Evolutionary conservation across 2,797 vertebrate species (phyloP).

Genomic region (Centroberyx gerrardi): DNA sequence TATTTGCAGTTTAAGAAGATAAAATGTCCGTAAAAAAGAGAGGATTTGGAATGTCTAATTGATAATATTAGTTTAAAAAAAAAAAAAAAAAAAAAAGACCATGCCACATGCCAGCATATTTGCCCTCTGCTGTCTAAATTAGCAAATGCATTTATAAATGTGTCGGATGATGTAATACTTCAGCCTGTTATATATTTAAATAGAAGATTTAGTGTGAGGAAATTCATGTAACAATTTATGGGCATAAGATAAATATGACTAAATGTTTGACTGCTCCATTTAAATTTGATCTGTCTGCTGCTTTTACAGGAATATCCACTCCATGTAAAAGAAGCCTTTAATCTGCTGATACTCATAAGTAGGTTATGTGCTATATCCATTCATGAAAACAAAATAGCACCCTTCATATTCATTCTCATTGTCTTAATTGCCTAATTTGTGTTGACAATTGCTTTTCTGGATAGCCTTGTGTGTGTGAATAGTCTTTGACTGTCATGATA

Average conservation of each 20-base stretch:
- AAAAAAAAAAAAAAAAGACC: too few species aligned
- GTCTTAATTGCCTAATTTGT: constrained; percentile 13
- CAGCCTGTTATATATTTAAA: not conserved
- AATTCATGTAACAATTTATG: not conserved
- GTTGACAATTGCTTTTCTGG: constrained; percentile 12
- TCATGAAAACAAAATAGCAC: not conserved
- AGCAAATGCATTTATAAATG: constrained; percentile 12
- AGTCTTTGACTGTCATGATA: not conserved
- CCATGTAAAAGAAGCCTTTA: constrained; percentile 2
- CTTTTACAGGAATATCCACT: constrained; percentile 1
- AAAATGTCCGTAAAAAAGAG: not conserved
- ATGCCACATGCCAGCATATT: not conserved
- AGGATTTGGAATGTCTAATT: not conserved
- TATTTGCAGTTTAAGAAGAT: not conserved
- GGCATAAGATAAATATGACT: not conserved
- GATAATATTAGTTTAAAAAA: too few species aligned
- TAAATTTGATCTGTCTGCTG: not conserved
- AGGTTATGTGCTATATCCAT: not conserved
- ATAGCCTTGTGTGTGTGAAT: not conserved
- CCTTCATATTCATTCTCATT: not conserved
- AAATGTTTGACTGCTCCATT: constrained; percentile 1
- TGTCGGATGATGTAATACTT: constrained; percentile 2
- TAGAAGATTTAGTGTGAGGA: not conserved
- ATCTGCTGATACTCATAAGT: too few species aligned
- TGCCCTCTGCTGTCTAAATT: constrained; percentile 16